These are phyloP conservation scores for Hydrotaea cyrtoneurina DNA, from an alignment of 2,888 invertebrate genomes.

Conservation along the genomic window DNA sequence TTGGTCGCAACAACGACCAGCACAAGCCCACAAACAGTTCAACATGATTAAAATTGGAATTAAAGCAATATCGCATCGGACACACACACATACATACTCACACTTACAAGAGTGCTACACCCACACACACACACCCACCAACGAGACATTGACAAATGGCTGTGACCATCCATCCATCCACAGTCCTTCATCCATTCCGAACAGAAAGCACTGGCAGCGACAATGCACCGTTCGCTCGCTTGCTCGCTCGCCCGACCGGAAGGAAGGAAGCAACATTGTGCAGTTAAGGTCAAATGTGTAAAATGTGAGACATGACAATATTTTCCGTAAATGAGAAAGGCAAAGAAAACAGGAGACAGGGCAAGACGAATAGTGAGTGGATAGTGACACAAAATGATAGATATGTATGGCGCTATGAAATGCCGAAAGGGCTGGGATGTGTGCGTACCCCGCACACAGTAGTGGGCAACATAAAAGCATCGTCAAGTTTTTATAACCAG, in stretches of 20 bases:
- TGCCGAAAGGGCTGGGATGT: neutral
- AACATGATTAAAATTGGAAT: constrained; percentile 41
- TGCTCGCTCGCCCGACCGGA: no score
- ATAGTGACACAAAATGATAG: neutral
- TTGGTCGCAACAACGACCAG: no score
- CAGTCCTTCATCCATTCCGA: neutral
- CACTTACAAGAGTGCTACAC: neutral
- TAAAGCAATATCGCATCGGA: constrained; percentile 32
- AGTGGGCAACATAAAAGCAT: neutral
- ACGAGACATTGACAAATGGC: constrained; percentile 66
- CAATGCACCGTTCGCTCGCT: constrained; percentile 1
- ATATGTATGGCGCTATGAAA: neutral
- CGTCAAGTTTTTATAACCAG: no score
- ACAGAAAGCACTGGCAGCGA: neutral
- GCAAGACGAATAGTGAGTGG: neutral
- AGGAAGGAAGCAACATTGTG: constrained; percentile 9
- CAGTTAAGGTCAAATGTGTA: constrained; percentile 61
- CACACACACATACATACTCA: neutral
- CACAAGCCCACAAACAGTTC: constrained; percentile 11
- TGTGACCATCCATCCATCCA: constrained; percentile 49
- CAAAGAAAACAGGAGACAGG: neutral
- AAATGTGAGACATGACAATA: constrained; percentile 61
- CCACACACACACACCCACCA: constrained; percentile 22
- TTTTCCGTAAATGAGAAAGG: constrained; percentile 33
- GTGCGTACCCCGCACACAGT: no score